phyloP scores from a whole-genome alignment of 2,888 invertebrate species.

The Andrena flavipes region DNA sequence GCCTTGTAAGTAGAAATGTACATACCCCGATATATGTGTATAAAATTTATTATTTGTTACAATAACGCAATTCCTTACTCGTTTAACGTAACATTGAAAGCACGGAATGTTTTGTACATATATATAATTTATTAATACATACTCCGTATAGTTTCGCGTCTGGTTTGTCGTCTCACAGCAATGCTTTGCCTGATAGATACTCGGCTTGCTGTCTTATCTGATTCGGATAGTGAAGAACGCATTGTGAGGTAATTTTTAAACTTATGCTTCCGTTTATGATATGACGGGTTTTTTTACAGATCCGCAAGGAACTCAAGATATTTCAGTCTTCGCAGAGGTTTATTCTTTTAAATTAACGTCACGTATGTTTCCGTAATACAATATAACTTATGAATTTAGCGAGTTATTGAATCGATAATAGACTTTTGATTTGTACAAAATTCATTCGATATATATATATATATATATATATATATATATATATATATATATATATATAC shows the following conservation, averaged over 20 bases:
- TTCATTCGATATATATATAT: slow-evolving; percentile 41
- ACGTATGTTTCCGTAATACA: not conserved
- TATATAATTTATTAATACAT: slow-evolving; percentile 43
- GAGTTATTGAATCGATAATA: slow-evolving; percentile 34
- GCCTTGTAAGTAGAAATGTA: not conserved
- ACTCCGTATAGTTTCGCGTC: slow-evolving; percentile 44
- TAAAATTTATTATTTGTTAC: slow-evolving; percentile 13
- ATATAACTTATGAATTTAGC: slow-evolving; percentile 48
- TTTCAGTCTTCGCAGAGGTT: slow-evolving; percentile 32
- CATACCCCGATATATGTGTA: not conserved
- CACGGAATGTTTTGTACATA: slow-evolving; percentile 27
- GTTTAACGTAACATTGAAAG: not conserved
- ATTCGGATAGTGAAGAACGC: not conserved
- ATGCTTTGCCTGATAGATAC: slow-evolving; percentile 24
- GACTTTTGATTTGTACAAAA: slow-evolving; percentile 65
- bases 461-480: not conserved
- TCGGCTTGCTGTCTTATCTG: not conserved
- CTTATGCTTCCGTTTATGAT: not conserved
- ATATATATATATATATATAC: not conserved
- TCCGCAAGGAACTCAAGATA: not conserved
- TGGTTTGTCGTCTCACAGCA: slow-evolving; percentile 35
- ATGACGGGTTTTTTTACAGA: not conserved
- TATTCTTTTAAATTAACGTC: slow-evolving; percentile 32
- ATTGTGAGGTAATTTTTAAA: slow-evolving; percentile 22
- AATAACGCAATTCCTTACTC: slow-evolving; percentile 12